Conservation (phyloP, 2,797 vertebrate genomes). For the Pangasius krempfi region DNA sequence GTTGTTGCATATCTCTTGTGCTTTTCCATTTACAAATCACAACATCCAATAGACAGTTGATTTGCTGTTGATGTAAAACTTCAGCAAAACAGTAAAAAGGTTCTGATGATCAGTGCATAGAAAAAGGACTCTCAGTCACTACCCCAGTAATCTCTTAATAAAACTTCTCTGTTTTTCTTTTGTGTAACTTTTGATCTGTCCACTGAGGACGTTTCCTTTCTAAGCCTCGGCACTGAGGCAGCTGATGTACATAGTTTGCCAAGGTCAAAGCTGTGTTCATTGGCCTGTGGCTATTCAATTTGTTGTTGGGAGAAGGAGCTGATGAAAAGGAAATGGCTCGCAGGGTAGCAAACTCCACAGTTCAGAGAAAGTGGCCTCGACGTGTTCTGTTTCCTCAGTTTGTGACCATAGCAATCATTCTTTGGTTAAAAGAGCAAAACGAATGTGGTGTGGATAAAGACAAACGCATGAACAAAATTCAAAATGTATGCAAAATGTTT, state of each 20-base stretch:
- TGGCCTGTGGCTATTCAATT: constrained; percentile 51
- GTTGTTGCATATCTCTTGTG: neutral
- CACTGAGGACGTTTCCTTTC: constrained; percentile 2
- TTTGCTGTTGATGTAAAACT: neutral
- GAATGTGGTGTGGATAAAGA: neutral
- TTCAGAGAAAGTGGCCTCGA: constrained; percentile 1
- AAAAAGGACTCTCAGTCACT: neutral
- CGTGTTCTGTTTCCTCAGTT: constrained; percentile 12
- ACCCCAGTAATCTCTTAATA: neutral
- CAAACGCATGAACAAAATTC: neutral
- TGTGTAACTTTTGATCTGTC: constrained; percentile 17
- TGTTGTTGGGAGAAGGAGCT: constrained; percentile 38
- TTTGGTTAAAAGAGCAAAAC: constrained; percentile 13
- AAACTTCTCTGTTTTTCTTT: neutral
- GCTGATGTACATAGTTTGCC: constrained; percentile 21
- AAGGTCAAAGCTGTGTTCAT: constrained; percentile 50
- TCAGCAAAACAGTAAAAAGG: neutral
- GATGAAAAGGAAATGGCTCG: constrained; percentile 35
- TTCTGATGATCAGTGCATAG: neutral
- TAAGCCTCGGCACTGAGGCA: neutral
- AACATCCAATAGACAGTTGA: neutral
- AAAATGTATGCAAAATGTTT: neutral
- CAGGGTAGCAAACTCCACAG: constrained; percentile 7
- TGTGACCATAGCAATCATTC: constrained; percentile 3
- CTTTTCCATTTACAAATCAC: neutral